A percentile compares a stretch with the other conserved stretches of the same genome.
Evolutionary conservation across 1,140 invertebrate species (phyloP).

Genomic region (Meloidogyne floridensis): DNA sequence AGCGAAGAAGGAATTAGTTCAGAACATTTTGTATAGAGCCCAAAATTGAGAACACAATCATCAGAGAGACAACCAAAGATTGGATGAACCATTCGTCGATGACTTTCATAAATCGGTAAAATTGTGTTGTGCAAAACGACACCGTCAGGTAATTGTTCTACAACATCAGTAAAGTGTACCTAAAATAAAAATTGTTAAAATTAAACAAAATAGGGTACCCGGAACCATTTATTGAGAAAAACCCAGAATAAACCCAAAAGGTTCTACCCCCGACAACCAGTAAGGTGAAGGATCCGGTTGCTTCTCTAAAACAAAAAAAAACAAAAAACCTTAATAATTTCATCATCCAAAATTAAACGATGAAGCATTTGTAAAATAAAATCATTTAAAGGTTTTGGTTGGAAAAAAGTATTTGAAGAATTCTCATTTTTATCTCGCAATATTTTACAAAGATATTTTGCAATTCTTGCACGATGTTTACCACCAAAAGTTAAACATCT

Average conservation of each 20-base stretch:
- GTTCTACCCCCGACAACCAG: no score
- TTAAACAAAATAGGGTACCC: no score
- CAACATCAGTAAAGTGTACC: constrained; percentile 1
- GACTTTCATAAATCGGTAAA: not conserved
- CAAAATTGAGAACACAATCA: constrained; percentile 38
- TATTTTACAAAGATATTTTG: constrained; percentile 33
- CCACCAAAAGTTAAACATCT: constrained; percentile 36
- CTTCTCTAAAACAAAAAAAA: no score
- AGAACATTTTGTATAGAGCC: constrained; percentile 31
- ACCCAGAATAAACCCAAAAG: no score
- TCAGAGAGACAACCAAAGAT: constrained; percentile 41
- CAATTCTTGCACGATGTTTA: constrained; percentile 36
- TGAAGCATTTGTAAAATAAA: constrained; percentile 29
- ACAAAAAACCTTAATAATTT: constrained; percentile 31
- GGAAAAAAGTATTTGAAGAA: constrained; percentile 5
- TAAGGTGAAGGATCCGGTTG: no score
- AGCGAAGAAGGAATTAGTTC: constrained; percentile 35
- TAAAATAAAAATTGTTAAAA: constrained; percentile 5
- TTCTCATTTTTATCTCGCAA: not conserved
- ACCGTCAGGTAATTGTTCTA: not conserved
- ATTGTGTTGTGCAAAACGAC: not conserved
- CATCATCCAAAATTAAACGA: constrained; percentile 39
- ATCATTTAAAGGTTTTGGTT: constrained; percentile 21
- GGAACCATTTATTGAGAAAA: no score
- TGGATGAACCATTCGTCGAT: constrained; percentile 41